Evolutionary conservation across 2,888 invertebrate genomes (phyloP).

Genomic region (Rhagium mordax): DNA sequence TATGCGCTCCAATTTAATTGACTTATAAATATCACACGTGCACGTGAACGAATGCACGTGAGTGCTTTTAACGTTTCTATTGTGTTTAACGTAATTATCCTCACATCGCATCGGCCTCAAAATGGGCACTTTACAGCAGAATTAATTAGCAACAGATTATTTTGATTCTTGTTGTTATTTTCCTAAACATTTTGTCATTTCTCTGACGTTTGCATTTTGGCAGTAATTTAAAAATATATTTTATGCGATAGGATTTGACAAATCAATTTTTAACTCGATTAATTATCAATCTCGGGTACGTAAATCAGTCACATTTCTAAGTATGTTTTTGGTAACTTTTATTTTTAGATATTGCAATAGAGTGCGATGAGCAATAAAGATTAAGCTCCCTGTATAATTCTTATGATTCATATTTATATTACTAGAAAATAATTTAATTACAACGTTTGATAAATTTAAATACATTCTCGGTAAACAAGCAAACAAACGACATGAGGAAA

Average conservation of each 20-base stretch:
- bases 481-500: not conserved
- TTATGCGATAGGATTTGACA: no score
- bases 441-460: not conserved
- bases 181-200: no score
- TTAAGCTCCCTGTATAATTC: not conserved
- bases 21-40: slow-evolving; percentile 6
- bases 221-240: no score
- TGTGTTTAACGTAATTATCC: not conserved
- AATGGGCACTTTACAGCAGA: not conserved
- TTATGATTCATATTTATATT: not conserved
- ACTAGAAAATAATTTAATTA: not conserved
- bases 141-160: no score
- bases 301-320: no score
- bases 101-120: not conserved
- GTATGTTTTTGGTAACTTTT: no score
- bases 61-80: slow-evolving; percentile 1
- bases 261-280: no score
- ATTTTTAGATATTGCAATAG: no score
- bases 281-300: no score
- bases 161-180: no score
- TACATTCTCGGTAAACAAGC: not conserved
- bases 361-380: no score
- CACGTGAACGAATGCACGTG: slow-evolving; percentile 2
- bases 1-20: not conserved
- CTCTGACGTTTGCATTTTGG: no score